A percentile compares a stretch with the other conserved stretches of the same genome.
phyloP scores from a whole-genome alignment of 2,888 invertebrate genomes.

The Odontocolon sp. region DNA sequence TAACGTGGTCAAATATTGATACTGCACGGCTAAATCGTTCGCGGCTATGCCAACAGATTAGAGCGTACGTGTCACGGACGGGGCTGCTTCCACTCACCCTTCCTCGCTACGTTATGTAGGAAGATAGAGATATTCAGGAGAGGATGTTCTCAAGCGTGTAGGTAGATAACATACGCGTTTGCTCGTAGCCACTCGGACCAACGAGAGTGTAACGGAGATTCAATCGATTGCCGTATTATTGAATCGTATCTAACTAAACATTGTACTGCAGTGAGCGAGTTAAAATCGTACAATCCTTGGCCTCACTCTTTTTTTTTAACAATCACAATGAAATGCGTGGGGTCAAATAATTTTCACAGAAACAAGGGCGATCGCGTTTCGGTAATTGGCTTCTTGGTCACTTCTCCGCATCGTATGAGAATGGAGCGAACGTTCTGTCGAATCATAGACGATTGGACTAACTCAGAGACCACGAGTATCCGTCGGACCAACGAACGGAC shows the following conservation, averaged over 20 bases:
- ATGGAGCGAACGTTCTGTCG: constrained; percentile 22
- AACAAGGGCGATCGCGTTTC: constrained; percentile 43
- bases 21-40: constrained; percentile 72
- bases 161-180: not conserved
- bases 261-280: no score
- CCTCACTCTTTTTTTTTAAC: not conserved
- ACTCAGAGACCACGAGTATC: constrained; percentile 29
- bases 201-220: constrained; percentile 1
- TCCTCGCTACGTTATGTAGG: not conserved
- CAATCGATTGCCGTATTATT: not conserved
- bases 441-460: constrained; percentile 26
- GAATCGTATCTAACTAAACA: not conserved
- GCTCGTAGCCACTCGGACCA: not conserved
- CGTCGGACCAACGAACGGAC: constrained; percentile 45
- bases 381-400: constrained; percentile 62
- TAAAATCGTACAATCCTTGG: no score
- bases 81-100: constrained; percentile 35
- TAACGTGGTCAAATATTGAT: constrained; percentile 76
- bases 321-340: constrained; percentile 7
- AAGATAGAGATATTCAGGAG: constrained; percentile 15
- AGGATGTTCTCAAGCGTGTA: constrained; percentile 2
- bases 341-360: constrained; percentile 48
- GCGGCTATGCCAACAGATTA: constrained; percentile 73
- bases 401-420: constrained; percentile 35
- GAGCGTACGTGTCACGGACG: constrained; percentile 68